Conservation (phyloP, 2,888 invertebrate species). For the Dermolepida albohirtum region DNA sequence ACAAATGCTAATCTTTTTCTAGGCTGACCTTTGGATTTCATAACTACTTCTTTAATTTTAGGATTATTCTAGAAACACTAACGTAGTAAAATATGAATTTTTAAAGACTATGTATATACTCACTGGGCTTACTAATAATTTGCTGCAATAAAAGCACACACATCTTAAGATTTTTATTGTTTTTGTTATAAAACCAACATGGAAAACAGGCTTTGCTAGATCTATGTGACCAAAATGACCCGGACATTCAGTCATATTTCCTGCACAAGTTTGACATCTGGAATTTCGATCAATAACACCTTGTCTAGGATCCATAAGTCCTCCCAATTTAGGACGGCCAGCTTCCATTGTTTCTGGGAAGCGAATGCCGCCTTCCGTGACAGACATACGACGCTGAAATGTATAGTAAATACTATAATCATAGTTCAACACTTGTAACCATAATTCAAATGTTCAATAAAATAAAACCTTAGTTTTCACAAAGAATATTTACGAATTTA, state of each 20-base stretch:
- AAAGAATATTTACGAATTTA: too few relatives aligned
- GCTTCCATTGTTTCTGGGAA: conserved; percentile 99
- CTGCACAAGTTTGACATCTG: conserved; percentile 95
- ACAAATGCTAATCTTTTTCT: conserved; percentile 94
- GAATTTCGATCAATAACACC: conserved; percentile 96
- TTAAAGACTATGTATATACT: conserved; percentile 65
- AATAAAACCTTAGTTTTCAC: too few relatives aligned
- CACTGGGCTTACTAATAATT: conserved; percentile 93
- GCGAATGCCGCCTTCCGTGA: conserved; percentile 95
- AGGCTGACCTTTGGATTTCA: conserved; percentile 97
- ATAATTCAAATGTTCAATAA: too few relatives aligned
- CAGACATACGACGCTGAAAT: conserved; percentile 94
- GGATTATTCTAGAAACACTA: conserved; percentile 78
- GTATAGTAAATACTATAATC: neutral
- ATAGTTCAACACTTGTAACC: too few relatives aligned
- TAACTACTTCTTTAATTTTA: conserved; percentile 93
- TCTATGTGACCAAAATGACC: conserved; percentile 99
- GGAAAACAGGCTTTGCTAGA: conserved; percentile 97
- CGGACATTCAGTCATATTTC: conserved; percentile 98
- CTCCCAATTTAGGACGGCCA: conserved; percentile 96
- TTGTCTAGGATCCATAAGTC: conserved; percentile 99
- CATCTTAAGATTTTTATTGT: conserved; percentile 97
- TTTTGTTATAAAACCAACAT: conserved; percentile 97
- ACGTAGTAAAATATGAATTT: conserved; percentile 1
- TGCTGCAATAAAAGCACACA: conserved; percentile 99